phyloP scores from a whole-genome alignment of 2,797 vertebrate species.

The Pangasius macronema region DNA sequence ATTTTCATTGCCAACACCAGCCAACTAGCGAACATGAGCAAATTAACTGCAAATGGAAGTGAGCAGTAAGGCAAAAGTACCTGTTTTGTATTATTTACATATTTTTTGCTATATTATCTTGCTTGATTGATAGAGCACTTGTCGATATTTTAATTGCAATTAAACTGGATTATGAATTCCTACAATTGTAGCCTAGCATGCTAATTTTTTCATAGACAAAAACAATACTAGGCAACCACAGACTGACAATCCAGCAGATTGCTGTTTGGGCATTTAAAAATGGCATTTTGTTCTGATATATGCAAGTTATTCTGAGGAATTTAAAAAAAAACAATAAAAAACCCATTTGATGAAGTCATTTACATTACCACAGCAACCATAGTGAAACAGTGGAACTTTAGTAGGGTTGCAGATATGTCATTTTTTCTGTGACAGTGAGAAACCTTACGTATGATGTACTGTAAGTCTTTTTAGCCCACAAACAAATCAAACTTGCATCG shows the following conservation, averaged over 20 bases:
- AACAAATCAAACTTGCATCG: constrained; percentile 18
- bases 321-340: neutral
- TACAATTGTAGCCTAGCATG: neutral
- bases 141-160: neutral
- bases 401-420: neutral
- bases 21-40: neutral
- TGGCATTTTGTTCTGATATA: neutral
- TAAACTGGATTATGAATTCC: neutral
- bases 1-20: neutral
- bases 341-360: neutral
- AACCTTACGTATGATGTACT: neutral
- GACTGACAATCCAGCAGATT: neutral
- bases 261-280: neutral
- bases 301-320: neutral
- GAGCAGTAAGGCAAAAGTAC: neutral
- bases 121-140: neutral
- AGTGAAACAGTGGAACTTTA: neutral
- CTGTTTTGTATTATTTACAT: neutral
- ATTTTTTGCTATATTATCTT: neutral
- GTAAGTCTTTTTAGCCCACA: neutral
- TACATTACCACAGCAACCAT: neutral
- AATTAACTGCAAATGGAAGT: neutral
- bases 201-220: neutral
- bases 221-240: neutral
- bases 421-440: neutral